Conservation (phyloP, 2,113 vertebrate species). For the western clawed frog (Xenopus tropicalis) region DNA sequence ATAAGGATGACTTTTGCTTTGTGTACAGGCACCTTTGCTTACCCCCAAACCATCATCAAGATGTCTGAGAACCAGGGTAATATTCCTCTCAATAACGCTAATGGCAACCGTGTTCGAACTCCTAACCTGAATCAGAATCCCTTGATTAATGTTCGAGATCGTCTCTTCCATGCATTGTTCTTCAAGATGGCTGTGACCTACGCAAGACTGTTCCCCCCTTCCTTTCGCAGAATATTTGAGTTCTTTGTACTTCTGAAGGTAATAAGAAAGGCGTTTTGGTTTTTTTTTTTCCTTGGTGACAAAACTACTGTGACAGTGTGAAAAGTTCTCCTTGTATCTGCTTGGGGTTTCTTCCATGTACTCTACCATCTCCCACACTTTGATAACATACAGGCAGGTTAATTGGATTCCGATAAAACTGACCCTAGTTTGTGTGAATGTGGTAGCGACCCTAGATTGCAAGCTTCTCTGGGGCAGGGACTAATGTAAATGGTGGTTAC, state of each 20-base stretch:
- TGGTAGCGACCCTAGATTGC: no score
- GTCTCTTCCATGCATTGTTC: conserved; percentile 95
- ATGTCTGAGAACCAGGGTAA: conserved; percentile 82
- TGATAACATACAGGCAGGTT: no score
- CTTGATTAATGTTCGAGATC: conserved; percentile 91
- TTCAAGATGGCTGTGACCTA: conserved; percentile 99
- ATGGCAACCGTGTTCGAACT: conserved; percentile 75
- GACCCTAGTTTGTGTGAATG: no score
- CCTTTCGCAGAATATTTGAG: conserved; percentile 92
- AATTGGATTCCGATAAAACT: no score
- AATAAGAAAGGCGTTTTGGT: conserved; percentile 46
- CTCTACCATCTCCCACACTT: no score
- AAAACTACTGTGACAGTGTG: no score
- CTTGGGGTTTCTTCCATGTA: no score
- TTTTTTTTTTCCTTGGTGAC: not conserved
- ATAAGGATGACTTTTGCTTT: no score
- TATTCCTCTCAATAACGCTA: conserved; percentile 47
- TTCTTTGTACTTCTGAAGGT: conserved; percentile 96
- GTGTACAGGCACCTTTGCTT: no score
- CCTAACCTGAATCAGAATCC: conserved; percentile 95
- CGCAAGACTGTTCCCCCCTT: conserved; percentile 90
- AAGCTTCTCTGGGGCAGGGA: no score
- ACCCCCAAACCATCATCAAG: conserved; percentile 30
- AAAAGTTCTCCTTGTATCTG: no score
- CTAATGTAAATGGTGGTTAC: no score